Percentiles rank a stretch among this genome's conserved stretches.
Conservation (phyloP, 2,888 invertebrate genomes). For the Sacculina carcini region DNA sequence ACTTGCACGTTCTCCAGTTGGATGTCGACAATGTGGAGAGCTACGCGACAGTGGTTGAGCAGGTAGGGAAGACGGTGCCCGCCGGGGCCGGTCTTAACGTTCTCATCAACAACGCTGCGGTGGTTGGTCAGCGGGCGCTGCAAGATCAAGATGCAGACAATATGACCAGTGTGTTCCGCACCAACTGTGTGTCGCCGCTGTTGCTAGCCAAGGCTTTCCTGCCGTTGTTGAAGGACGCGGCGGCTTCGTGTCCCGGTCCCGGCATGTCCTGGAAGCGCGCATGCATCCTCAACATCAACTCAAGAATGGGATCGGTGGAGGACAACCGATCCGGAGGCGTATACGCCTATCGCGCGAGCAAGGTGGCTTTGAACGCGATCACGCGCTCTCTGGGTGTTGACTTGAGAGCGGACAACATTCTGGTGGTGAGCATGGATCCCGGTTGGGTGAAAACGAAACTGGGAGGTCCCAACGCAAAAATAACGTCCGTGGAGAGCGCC, state of each 20-base stretch:
- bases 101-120: conserved; percentile 65
- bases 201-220: conserved; percentile 6
- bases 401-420: conserved; percentile 41
- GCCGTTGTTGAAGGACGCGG: conserved; percentile 6
- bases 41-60: not conserved
- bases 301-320: conserved; percentile 49
- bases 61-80: conserved; percentile 26
- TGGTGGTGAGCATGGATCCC: conserved; percentile 50
- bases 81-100: conserved; percentile 52
- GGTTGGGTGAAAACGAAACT: conserved; percentile 78
- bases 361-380: conserved; percentile 66
- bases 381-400: conserved; percentile 61
- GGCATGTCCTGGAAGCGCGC: conserved; percentile 6
- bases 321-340: conserved; percentile 46
- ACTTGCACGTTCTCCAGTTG: conserved; percentile 1
- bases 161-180: not conserved
- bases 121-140: conserved; percentile 16
- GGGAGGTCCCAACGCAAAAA: conserved; percentile 54
- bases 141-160: not conserved
- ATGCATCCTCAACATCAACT: conserved; percentile 47
- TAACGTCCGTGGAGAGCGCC: conserved; percentile 36
- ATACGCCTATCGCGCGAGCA: conserved; percentile 63
- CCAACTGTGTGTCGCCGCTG: not conserved
- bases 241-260: not conserved
- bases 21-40: not conserved